Base-by-base conservation (phyloP, 1,140 invertebrate genomes). In the Drosophila suzukii region DNA sequence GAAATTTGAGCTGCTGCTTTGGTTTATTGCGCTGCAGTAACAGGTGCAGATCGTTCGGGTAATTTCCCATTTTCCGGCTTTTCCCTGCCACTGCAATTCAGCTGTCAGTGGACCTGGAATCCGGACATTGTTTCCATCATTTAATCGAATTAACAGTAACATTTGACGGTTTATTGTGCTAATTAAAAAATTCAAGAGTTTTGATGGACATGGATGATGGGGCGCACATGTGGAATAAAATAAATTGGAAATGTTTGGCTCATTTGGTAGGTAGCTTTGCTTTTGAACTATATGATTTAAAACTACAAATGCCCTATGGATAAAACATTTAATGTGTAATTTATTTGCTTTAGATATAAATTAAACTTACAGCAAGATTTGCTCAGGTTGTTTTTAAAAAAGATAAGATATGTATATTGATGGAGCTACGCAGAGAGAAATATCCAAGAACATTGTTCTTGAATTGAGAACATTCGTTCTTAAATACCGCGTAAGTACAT, bases 111-210 rank as follows among this genome's bases (percentile, higher is more conserved):
- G 58, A 30, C 30, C 34, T 27, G 34, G 17, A 57, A 51, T 65
- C 41, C 24, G 32, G 57, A 30, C 62, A 59, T 39, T 54, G 54
- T 44, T 49, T 46, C 32, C 50, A 62, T 34, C 55, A 34, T 60
- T 83, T 70, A 88, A 89, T 88, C 80, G 63, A 88, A 80, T 83
- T 71, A 77, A 74, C 68, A 63, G 57, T 47, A 57, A 39, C 58
- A 53, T 75, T 88, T 78, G 63, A 67, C 78, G 71, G 75, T 81
- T 75, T 82, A 75, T 86, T 68, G 68, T 41, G 76, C 78, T 72
- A 85, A 82, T 85, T 86, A 85, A 72, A 75, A 73, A 39, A 60
- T 41, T 36, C 13, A 50, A 41, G 51, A 41, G 65, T 10, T 70
- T n/a, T 27, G 17, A 10, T 55, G 12, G 7, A 27, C 30, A 36